Evolutionary conservation across 2,113 vertebrate species (phyloP).

Genomic region (Amphiprion percula): DNA sequence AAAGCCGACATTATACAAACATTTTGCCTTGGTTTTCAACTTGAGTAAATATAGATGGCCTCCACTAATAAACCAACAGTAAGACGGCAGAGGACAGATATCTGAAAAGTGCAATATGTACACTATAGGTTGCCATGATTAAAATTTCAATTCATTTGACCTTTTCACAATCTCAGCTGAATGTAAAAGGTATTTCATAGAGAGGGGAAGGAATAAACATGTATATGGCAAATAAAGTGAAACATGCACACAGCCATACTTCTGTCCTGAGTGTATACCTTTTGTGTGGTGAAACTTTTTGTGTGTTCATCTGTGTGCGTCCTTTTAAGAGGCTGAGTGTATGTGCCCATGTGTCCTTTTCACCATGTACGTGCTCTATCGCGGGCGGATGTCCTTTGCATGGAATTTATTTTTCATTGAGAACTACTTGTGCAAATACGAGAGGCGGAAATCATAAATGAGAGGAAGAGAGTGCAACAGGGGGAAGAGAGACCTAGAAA

Average conservation of each 20-base stretch:
- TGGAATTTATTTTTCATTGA: conserved; percentile 76
- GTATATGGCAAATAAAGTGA: conserved; percentile 5
- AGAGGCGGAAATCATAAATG: conserved; percentile 77
- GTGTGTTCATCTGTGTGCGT: not conserved
- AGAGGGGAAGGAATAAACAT: not conserved
- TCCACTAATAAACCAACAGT: too few species aligned
- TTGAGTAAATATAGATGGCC: too few species aligned
- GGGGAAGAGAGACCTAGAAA: conserved; percentile 60
- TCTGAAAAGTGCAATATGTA: too few species aligned
- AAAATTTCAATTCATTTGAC: too few species aligned
- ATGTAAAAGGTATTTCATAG: too few species aligned
- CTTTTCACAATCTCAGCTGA: too few species aligned
- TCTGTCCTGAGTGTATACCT: not conserved
- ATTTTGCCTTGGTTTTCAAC: too few species aligned
- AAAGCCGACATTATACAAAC: too few species aligned
- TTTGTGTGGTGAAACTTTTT: conserved; percentile 11
- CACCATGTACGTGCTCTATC: conserved; percentile 45
- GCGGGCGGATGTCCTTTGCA: conserved; percentile 69
- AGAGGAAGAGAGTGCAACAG: conserved; percentile 66
- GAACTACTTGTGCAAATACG: conserved; percentile 78
- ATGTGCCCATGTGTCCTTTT: conserved; percentile 62
- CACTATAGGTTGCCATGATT: too few species aligned
- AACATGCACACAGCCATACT: not conserved
- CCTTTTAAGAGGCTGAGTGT: conserved; percentile 43
- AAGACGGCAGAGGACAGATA: too few species aligned